These are phyloP conservation scores for Botrylloides violaceus DNA, from an alignment of 23 tunicate genomes.

Conservation along the genomic window DNA sequence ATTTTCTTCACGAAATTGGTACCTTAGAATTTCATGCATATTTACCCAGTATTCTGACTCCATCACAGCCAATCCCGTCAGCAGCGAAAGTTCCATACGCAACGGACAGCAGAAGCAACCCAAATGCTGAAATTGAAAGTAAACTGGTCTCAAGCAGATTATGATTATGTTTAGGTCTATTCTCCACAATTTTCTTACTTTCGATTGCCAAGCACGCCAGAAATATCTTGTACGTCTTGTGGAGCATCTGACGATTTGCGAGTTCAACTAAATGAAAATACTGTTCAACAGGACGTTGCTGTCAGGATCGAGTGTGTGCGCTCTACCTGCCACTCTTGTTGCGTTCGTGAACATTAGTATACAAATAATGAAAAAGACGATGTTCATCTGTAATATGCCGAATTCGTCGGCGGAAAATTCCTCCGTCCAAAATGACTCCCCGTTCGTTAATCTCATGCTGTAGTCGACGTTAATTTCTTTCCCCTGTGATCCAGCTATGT, in stretches of 20 bases:
- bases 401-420: slow-evolving; percentile 89
- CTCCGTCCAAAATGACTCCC: slow-evolving; percentile 77
- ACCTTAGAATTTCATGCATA: no score
- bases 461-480: slow-evolving; percentile 52
- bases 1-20: no score
- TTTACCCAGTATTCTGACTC: slow-evolving; percentile 39
- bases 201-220: slow-evolving; percentile 43
- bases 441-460: slow-evolving; percentile 71
- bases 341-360: slow-evolving; percentile 35
- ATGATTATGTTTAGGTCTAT: background rate
- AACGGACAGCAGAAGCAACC: slow-evolving; percentile 45
- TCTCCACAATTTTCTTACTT: slow-evolving; percentile 21
- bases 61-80: slow-evolving; percentile 53
- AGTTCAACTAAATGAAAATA: slow-evolving; percentile 44
- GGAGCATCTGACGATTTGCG: slow-evolving; percentile 43
- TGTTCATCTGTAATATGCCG: slow-evolving; percentile 59
- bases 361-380: slow-evolving; percentile 49
- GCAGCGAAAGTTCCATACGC: slow-evolving; percentile 59
- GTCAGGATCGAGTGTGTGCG: no score
- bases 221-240: slow-evolving; percentile 76
- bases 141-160: background rate
- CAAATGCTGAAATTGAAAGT: slow-evolving; percentile 30
- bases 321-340: slow-evolving; percentile 38
- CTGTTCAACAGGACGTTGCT: no score
- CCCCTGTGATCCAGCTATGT: slow-evolving; percentile 25